Base-by-base conservation (phyloP, 2,113 vertebrate genomes). In the Stigmatopora nigra region DNA sequence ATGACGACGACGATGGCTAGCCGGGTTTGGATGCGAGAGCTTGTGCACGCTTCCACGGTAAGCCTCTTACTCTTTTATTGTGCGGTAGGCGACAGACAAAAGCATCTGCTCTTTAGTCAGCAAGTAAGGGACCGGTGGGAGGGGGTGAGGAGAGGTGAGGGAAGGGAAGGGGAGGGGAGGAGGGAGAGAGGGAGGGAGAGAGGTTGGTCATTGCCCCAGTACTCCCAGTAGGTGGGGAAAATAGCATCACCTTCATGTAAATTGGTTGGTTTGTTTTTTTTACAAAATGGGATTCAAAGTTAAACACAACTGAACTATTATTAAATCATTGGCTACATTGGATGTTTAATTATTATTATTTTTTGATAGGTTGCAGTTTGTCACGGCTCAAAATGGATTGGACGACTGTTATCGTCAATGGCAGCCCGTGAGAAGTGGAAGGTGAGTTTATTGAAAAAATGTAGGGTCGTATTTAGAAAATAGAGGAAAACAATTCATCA, bases 1-100 rank as follows among this genome's bases (percentile, higher is more conserved):
- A 31, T 3, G 25, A 31, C 25, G 3, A 31, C 25, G 25, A 41
- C 38, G 38, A 41, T 7, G 38, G 38, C 7, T 12, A 14, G n/a
- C 38, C 38, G 25, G 19, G 9, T 17, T n/a, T 12, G 19, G 35
- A 25, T 38, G 63, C 45, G 22, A 58, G 11, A 17, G 47, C 51
- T 20, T 22, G 64, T 25, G 25, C 25, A 31, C 25, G 61, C 16
- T n/a, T n/a, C n/a, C n/a, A 11, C 3, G 48, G 61, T 80, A 78
- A 85, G 80, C 81, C 67, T 82, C 76, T 76, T 77, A 71, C 41
- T 74, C 62, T 72, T 63, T 57, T 73, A 61, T 55, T 70, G 69
- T 72, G 53, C 71, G 65, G 73, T 69, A 72, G 58, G 62, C 49
- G 66, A 51, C 55, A 82, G 78, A 81, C 79, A 84, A 70, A 73